These are phyloP conservation scores for Neodiprion virginianus DNA, from an alignment of 1,140 invertebrate genomes.

Conservation along the genomic window DNA sequence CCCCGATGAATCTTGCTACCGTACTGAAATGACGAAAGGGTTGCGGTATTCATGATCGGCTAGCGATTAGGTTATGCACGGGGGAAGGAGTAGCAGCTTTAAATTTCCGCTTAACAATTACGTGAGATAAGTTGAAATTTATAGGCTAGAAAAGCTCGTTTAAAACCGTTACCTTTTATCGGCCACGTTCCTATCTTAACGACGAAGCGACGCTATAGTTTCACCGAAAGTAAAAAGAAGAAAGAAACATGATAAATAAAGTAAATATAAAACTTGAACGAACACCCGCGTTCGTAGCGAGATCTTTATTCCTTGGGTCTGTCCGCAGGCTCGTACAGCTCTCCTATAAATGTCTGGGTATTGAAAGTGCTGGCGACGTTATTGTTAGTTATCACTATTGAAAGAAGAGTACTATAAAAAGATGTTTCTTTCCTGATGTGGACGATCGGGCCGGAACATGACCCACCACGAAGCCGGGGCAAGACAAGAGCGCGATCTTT, in stretches of 20 bases:
- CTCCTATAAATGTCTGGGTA: background rate
- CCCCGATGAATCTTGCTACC: slow-evolving; percentile 9
- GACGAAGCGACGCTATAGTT: background rate
- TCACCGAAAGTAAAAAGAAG: background rate
- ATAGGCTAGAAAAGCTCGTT: background rate
- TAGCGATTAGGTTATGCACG: background rate
- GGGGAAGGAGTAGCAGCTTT: background rate
- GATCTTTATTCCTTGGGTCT: background rate
- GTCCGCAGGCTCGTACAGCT: background rate
- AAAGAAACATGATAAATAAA: background rate
- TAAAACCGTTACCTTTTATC: background rate
- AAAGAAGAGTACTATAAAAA: background rate
- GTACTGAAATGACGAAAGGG: slow-evolving; percentile 23
- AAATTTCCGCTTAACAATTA: slow-evolving; percentile 1
- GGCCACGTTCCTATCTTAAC: slow-evolving; percentile 7
- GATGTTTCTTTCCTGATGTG: background rate
- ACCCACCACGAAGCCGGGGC: background rate
- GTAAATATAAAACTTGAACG: no score
- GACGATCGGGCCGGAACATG: background rate
- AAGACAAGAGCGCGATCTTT: background rate
- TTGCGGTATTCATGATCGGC: slow-evolving; percentile 14
- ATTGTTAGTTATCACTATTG: background rate
- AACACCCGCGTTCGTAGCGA: background rate
- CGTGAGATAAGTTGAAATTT: background rate
- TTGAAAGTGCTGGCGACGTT: background rate